A percentile compares a stretch with the other conserved stretches of the same genome.
phyloP scores from a whole-genome alignment of 2,113 vertebrate species.

The Pedetes capensis region DNA sequence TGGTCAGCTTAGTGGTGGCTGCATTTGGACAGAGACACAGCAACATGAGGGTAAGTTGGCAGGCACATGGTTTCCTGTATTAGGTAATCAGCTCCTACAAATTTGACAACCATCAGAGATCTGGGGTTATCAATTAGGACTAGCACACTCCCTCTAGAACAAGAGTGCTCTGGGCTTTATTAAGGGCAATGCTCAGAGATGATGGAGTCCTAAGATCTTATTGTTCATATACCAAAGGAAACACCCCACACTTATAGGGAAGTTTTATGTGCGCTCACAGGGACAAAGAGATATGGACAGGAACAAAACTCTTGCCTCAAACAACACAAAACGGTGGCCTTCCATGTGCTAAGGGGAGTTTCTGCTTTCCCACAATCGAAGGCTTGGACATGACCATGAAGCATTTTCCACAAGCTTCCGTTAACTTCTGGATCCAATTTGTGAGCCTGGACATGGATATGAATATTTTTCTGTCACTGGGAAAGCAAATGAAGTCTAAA shows the following conservation, averaged over 20 bases:
- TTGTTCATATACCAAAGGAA: background rate
- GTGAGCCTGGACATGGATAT: constrained; percentile 37
- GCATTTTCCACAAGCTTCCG: background rate
- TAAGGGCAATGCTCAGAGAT: background rate
- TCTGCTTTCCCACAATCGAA: background rate
- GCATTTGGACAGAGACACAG: background rate
- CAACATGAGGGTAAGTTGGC: no score
- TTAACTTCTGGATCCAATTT: constrained; percentile 38
- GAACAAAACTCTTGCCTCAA: background rate
- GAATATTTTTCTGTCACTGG: constrained; percentile 52
- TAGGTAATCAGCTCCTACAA: background rate
- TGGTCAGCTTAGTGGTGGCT: background rate
- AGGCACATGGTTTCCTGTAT: background rate
- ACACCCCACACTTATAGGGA: rapidly evolving
- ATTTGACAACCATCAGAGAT: background rate
- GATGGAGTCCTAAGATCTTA: rapidly evolving
- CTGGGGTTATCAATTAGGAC: no score
- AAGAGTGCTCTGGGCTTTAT: background rate
- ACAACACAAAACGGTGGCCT: background rate
- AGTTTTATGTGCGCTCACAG: rapidly evolving
- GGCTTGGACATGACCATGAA: background rate
- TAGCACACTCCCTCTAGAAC: background rate
- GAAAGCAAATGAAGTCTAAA: constrained; percentile 56
- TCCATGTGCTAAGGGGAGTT: rapidly evolving
- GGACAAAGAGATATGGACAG: background rate